Evolutionary conservation across 2,888 invertebrate species (phyloP).

Genomic region (Conchocele bisecta): DNA sequence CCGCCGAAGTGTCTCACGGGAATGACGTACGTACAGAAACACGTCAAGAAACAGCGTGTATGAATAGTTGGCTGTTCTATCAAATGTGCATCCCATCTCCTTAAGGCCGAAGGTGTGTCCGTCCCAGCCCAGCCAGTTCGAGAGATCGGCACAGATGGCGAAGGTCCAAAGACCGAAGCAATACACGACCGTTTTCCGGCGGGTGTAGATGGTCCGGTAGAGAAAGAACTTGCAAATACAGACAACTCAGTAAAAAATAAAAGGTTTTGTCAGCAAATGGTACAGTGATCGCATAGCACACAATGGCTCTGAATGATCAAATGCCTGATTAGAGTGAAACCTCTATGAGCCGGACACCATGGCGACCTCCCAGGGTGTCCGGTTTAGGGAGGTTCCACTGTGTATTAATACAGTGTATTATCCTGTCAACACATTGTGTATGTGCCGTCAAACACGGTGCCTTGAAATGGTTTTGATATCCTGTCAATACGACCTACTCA

Average conservation of each 20-base stretch:
- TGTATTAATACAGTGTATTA: no score
- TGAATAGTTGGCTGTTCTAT: slow-evolving; percentile 60
- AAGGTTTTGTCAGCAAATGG: no score
- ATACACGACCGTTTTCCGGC: slow-evolving; percentile 56
- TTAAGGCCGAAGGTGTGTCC: slow-evolving; percentile 69
- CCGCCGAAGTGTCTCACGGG: slow-evolving; percentile 15
- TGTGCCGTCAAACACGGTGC: no score
- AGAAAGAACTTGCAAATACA: slow-evolving; percentile 57
- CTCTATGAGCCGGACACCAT: no score
- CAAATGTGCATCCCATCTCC: slow-evolving; percentile 70
- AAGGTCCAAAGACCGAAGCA: slow-evolving; percentile 58
- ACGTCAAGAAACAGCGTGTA: slow-evolving; percentile 68
- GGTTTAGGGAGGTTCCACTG: no score
- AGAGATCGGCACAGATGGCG: slow-evolving; percentile 58
- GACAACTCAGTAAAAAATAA: slow-evolving; percentile 58
- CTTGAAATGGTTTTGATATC: no score
- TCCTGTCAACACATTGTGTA: no score
- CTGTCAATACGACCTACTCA: no score
- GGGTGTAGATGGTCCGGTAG: slow-evolving; percentile 60
- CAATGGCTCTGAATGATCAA: no score
- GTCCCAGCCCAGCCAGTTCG: slow-evolving; percentile 70
- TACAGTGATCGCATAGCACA: no score
- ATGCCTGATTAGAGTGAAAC: no score
- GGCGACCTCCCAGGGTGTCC: no score
- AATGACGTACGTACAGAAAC: slow-evolving; percentile 48